Percentiles rank a stretch among this genome's conserved stretches.
Evolutionary conservation across 2,888 invertebrate species (phyloP).

Genomic region (Oscheius onirici): DNA sequence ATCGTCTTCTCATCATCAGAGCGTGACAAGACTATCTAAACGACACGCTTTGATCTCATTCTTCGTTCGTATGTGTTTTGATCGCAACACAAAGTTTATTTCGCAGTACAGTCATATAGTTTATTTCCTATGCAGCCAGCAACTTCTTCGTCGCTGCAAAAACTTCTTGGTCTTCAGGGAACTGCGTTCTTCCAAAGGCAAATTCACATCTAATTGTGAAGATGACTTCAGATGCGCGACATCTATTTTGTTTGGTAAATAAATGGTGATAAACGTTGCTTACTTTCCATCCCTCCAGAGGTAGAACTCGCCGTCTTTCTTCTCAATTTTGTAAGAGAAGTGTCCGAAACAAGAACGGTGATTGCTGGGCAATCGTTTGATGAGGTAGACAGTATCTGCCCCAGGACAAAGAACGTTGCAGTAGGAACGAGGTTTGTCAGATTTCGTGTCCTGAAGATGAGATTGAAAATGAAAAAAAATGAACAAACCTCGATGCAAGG

Average conservation of each 20-base stretch:
- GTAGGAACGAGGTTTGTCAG: constrained; percentile 64
- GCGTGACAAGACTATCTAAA: no score
- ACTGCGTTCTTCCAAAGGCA: constrained; percentile 55
- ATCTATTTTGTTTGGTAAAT: constrained; percentile 35
- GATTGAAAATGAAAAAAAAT: background rate
- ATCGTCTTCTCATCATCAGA: no score
- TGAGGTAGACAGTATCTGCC: constrained; percentile 66
- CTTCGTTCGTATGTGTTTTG: no score
- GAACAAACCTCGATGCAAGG: constrained; percentile 61
- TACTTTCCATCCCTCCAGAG: constrained; percentile 63
- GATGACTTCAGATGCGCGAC: constrained; percentile 60
- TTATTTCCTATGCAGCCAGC: constrained; percentile 9
- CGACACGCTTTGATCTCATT: no score
- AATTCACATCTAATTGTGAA: constrained; percentile 67
- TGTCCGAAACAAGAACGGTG: constrained; percentile 62
- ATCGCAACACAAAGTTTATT: no score
- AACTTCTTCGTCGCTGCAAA: constrained; percentile 50
- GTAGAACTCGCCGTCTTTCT: constrained; percentile 58
- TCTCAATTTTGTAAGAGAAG: constrained; percentile 61
- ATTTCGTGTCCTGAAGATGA: constrained; percentile 50
- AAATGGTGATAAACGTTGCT: constrained; percentile 19
- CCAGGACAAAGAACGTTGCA: constrained; percentile 64
- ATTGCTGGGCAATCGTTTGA: constrained; percentile 43
- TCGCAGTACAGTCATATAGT: no score
- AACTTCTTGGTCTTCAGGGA: constrained; percentile 60